A percentile compares a stretch with the other conserved stretches of the same genome.
Evolutionary conservation across 1,140 invertebrate genomes (phyloP).

Genomic region (Bombus balteatus): DNA sequence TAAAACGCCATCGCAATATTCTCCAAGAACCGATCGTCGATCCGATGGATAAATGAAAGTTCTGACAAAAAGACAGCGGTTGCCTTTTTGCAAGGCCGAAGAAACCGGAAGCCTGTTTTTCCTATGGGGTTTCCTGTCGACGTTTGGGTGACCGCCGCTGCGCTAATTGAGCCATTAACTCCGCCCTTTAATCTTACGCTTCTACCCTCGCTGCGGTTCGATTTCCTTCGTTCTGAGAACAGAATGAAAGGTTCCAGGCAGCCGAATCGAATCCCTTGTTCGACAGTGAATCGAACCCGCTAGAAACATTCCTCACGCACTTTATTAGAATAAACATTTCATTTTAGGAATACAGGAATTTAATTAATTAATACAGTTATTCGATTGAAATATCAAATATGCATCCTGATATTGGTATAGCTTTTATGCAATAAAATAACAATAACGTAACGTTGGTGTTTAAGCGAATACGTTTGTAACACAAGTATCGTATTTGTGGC

Average conservation of each 20-base stretch:
- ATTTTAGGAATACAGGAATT: background rate
- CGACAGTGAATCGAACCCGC: background rate
- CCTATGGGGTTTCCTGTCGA: slow-evolving; percentile 30
- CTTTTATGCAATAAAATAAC: no score
- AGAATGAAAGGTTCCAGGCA: slow-evolving; percentile 36
- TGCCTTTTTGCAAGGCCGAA: slow-evolving; percentile 29
- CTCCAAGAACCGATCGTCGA: slow-evolving; percentile 17
- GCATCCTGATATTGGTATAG: no score
- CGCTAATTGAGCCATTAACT: slow-evolving; percentile 70
- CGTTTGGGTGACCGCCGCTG: slow-evolving; percentile 42
- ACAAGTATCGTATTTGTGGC: background rate
- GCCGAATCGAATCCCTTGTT: slow-evolving; percentile 36
- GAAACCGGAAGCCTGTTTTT: slow-evolving; percentile 55
- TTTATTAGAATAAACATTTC: background rate
- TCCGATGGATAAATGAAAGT: background rate
- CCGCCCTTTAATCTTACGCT: slow-evolving; percentile 63
- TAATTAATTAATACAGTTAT: background rate
- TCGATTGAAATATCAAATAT: background rate
- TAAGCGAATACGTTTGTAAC: no score
- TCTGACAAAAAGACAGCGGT: background rate
- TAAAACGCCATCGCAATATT: background rate
- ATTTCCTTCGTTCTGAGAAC: slow-evolving; percentile 63
- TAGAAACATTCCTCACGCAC: slow-evolving; percentile 6
- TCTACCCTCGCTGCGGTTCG: slow-evolving; percentile 48
- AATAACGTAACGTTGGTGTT: no score